These are phyloP conservation scores for Zosterops borbonicus DNA, from an alignment of 2,113 vertebrate species.

Conservation along the genomic window DNA sequence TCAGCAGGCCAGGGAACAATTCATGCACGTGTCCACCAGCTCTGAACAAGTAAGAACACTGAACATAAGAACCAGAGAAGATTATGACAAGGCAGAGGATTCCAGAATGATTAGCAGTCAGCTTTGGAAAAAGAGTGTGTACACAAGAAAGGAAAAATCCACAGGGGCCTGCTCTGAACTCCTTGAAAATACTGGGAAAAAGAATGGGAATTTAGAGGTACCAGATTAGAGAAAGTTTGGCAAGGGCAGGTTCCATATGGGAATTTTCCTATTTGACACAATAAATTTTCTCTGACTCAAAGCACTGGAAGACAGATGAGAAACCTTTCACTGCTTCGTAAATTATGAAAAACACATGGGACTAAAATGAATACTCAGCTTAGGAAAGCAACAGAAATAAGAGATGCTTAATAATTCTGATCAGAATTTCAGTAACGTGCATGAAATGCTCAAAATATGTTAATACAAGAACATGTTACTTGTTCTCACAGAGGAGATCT, in stretches of 20 bases:
- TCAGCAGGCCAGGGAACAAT: not conserved
- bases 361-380: constrained; percentile 23
- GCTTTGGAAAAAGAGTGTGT: not conserved
- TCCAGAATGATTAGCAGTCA: not conserved
- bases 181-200: not conserved
- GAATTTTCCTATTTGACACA: not conserved
- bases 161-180: not conserved
- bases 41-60: not conserved
- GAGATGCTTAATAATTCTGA: constrained; percentile 27
- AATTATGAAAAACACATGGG: constrained; percentile 20
- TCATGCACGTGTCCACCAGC: not conserved
- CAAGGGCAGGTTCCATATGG: not conserved
- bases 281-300: constrained; percentile 30
- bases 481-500: not conserved
- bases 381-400: constrained; percentile 24
- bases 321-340: constrained; percentile 6
- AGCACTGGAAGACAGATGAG: constrained; percentile 24
- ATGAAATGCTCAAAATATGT: not conserved
- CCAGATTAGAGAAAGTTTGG: not conserved
- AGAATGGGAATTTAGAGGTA: not conserved
- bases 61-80: accelerated
- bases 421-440: not conserved
- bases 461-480: not conserved
- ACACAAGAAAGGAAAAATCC: not conserved
- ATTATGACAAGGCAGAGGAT: not conserved